Evolutionary conservation across 53 echinoderm and acorn worm genomes (phyloP).

Genomic region (Luidia sarsii): DNA sequence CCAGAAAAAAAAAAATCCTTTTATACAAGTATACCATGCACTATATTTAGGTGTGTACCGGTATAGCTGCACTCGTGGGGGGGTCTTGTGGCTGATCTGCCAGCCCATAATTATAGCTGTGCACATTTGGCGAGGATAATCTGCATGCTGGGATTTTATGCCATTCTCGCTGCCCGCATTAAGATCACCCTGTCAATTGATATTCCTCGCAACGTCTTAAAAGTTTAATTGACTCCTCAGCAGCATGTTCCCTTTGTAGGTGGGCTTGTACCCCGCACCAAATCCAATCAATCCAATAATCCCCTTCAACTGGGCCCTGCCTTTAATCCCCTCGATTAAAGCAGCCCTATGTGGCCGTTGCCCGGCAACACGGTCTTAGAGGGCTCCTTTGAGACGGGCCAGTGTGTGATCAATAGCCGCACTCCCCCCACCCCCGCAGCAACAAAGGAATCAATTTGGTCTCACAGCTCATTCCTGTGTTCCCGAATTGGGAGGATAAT

Average conservation of each 20-base stretch:
- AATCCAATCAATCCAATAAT: slow-evolving; percentile 12
- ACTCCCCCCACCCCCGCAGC: too few relatives aligned
- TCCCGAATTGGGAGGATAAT: neutral
- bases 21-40: too few relatives aligned
- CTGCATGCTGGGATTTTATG: too few relatives aligned
- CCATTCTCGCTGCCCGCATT: neutral
- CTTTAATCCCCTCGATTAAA: too few relatives aligned
- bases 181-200: neutral
- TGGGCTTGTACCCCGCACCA: neutral
- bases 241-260: neutral
- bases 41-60: too few relatives aligned
- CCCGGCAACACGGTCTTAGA: too few relatives aligned
- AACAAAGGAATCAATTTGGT: slow-evolving; percentile 26
- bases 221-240: neutral
- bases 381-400: too few relatives aligned
- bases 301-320: too few relatives aligned
- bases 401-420: too few relatives aligned
- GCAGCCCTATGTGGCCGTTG: too few relatives aligned
- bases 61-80: neutral
- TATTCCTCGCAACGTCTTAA: neutral
- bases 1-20: too few relatives aligned
- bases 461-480: neutral
- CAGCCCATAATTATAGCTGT: neutral
- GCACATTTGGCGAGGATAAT: too few relatives aligned
- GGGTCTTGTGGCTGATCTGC: neutral